Evolutionary conservation across 2,888 invertebrate genomes (phyloP), one percentile per base, ranked within the genome.

Genomic region (Ormyrus pomaceus): DNA sequence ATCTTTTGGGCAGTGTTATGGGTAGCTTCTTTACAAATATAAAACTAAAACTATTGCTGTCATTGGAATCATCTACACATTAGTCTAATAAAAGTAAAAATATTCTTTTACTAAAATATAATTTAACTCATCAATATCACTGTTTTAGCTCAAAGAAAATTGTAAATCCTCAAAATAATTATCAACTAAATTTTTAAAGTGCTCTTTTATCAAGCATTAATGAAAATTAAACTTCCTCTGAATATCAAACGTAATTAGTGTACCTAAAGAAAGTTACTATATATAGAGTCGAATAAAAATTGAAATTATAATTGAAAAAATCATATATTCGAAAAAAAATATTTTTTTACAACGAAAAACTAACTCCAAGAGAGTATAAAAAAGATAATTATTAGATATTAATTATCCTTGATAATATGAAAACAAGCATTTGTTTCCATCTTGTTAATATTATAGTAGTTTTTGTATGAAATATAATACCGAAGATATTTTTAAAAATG

Each of bases 261-360:
- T 64, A 50, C 13, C 13, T 65, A 50, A 65, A 48, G 13, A 65
- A 48, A 65, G 48, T 65, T 65, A 65, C 64, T 65, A 65, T 50
- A 64, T 13, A 59, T n/a, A 8, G 9, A 13, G 13, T 5, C 59
- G 13, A 13, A 9, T 13, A 64, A 6, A 64, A 13, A 48, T 64
- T 48, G 46, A 48, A 46, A 65, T 50, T 65, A 6, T 19, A 65
- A 10, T 50, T 10, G 6, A 7, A 51, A 50, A 34, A 34, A 34
- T 34, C 34, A 8, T 53, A 51, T 19, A n/a, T 13, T 6, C 5
- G 55, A 62, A 6, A n/a, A 48, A 61, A 48, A 72, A 71, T 66
- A 78, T 70, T 74, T 74, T 73, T 79, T 79, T 75, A 68, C 10
- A 76, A 71, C 65, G 62, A 48, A 45, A 66, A 68, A 51, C 34